Percentiles rank a stretch among this genome's conserved stretches.
Conservation (phyloP, 2,888 invertebrate species). For the Drosophila trichaetosa region DNA sequence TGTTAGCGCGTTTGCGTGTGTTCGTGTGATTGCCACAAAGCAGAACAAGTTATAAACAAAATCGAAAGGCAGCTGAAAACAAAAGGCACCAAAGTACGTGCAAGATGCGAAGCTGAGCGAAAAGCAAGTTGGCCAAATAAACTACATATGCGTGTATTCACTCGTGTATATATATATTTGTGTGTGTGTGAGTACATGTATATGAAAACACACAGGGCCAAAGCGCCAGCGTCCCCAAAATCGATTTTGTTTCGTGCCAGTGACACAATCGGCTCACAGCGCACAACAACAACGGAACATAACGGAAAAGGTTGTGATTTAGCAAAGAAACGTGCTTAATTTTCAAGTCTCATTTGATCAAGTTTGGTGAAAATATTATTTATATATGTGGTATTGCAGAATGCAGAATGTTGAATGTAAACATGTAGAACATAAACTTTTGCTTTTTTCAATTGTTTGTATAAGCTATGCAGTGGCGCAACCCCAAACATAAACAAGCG, state of each 20-base stretch:
- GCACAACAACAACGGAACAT: constrained; percentile 33
- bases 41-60: constrained; percentile 77
- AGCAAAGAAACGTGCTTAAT: neutral
- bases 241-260: constrained; percentile 71
- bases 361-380: constrained; percentile 24
- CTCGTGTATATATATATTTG: constrained; percentile 1
- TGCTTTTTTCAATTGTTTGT: neutral
- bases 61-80: constrained; percentile 67
- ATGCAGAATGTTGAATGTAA: neutral
- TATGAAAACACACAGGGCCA: constrained; percentile 45
- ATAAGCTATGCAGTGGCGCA: constrained; percentile 6
- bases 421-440: neutral
- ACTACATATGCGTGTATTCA: constrained; percentile 21
- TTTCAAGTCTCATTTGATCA: constrained; percentile 4
- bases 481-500: constrained; percentile 69
- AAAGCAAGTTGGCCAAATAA: constrained; percentile 35
- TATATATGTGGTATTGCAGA: neutral
- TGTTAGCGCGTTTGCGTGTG: constrained; percentile 13
- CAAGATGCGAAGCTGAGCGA: constrained; percentile 42
- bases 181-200: constrained; percentile 3
- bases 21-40: constrained; percentile 42
- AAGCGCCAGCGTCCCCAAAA: constrained; percentile 62
- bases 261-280: constrained; percentile 55
- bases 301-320: constrained; percentile 16
- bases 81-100: constrained; percentile 37